A percentile compares a stretch with the other conserved stretches of the same genome.
These are phyloP conservation scores for Halcyon chelicuti DNA, from an alignment of 2,797 vertebrate genomes.

Conservation along the genomic window DNA sequence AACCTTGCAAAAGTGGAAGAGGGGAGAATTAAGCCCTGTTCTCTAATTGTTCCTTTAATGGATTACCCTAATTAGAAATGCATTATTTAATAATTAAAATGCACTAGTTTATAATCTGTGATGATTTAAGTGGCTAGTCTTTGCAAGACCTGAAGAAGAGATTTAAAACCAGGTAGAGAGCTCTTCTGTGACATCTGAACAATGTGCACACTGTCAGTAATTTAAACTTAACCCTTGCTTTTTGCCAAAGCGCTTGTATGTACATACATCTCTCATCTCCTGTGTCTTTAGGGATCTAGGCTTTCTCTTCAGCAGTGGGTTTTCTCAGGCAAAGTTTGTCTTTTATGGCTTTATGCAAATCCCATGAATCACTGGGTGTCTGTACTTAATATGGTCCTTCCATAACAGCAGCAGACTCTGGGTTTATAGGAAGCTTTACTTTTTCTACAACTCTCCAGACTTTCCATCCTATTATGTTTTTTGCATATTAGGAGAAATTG, in stretches of 20 bases:
- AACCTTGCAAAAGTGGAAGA: not conserved
- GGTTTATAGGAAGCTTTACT: not conserved
- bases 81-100: constrained; percentile 53
- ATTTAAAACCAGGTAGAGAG: not conserved
- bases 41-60: constrained; percentile 45
- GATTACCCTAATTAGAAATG: constrained; percentile 49
- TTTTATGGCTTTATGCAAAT: not conserved
- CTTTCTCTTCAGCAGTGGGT: not conserved
- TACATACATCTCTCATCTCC: not conserved
- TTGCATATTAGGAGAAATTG: not conserved
- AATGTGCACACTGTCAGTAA: accelerated
- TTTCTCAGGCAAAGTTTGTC: not conserved
- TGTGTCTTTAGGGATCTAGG: not conserved
- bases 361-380: not conserved
- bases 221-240: not conserved
- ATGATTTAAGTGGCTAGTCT: constrained; percentile 5
- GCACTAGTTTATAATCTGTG: constrained; percentile 20
- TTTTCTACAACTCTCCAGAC: not conserved
- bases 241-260: not conserved
- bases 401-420: not conserved
- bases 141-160: not conserved
- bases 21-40: constrained; percentile 6
- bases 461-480: not conserved
- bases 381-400: not conserved
- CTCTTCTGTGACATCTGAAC: not conserved